Evolutionary conservation across 2,113 vertebrate genomes (phyloP).

Genomic region (Lophochroa leadbeateri): DNA sequence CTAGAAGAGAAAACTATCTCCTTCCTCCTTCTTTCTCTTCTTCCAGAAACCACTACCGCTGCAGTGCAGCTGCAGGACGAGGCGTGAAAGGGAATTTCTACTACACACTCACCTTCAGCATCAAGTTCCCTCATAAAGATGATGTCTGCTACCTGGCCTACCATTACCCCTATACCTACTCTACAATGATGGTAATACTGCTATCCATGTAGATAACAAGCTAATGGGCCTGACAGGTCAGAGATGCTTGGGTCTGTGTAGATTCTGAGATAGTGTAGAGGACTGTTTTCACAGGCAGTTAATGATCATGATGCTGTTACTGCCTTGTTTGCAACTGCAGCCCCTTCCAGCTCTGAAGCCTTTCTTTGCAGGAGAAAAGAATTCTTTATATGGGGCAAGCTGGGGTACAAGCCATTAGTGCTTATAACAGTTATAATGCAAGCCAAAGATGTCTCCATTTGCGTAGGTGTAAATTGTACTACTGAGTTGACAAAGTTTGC

Average conservation of each 20-base stretch:
- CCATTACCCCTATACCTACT: slow-evolving; percentile 93
- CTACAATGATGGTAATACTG: slow-evolving; percentile 83
- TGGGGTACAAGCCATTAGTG: background rate
- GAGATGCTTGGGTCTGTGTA: background rate
- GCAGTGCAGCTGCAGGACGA: background rate
- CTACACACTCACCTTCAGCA: slow-evolving; percentile 86
- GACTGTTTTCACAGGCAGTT: background rate
- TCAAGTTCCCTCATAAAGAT: slow-evolving; percentile 85
- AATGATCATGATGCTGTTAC: background rate
- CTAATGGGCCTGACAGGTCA: background rate
- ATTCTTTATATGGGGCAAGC: background rate
- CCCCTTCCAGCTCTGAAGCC: background rate
- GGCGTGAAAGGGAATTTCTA: slow-evolving; percentile 64
- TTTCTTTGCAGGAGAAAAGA: background rate
- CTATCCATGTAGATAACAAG: background rate
- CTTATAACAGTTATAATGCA: background rate
- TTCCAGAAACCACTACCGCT: slow-evolving; percentile 84
- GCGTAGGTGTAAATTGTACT: background rate
- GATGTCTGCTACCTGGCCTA: slow-evolving; percentile 94
- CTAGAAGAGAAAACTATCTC: background rate
- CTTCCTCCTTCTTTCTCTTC: background rate
- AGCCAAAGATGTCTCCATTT: background rate
- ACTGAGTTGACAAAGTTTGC: background rate
- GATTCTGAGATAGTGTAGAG: background rate
- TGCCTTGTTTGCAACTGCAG: background rate